A percentile compares a stretch with the other conserved stretches of the same genome.
Evolutionary conservation across 1,140 invertebrate species (phyloP).

Genomic region (roundworm (Caenorhabditis elegans)): DNA sequence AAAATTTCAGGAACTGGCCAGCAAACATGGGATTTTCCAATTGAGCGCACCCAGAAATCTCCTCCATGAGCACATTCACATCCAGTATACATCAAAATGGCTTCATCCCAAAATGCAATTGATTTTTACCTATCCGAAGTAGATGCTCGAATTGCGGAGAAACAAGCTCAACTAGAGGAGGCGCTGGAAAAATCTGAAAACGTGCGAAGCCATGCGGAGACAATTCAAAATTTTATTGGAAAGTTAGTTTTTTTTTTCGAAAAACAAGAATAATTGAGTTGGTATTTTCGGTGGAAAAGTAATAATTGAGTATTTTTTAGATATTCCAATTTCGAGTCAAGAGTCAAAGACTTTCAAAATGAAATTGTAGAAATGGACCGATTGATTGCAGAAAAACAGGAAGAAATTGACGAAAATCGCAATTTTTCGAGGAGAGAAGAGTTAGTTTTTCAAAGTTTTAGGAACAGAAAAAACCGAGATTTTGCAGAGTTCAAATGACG

Average conservation of each 20-base stretch:
- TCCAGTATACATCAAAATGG: no score
- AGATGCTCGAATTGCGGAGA: not conserved
- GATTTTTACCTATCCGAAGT: conserved; percentile 15
- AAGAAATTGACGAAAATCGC: conserved; percentile 3
- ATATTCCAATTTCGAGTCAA: not conserved
- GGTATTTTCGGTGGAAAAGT: not conserved
- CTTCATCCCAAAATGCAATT: no score
- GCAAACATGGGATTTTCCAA: no score
- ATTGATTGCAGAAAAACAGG: not conserved
- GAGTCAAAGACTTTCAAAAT: not conserved
- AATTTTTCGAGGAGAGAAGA: conserved; percentile 3
- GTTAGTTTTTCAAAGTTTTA: not conserved
- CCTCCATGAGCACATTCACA: no score
- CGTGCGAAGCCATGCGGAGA: not conserved
- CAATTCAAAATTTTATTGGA: conserved; percentile 12
- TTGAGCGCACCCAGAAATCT: no score
- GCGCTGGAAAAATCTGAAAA: not conserved
- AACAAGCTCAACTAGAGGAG: not conserved
- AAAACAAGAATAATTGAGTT: not conserved
- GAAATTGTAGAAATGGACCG: conserved; percentile 14
- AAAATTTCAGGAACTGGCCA: no score
- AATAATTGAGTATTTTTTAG: no score
- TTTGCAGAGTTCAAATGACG: conserved; percentile 7
- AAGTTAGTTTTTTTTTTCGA: not conserved
- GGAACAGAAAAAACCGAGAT: not conserved